A percentile compares a stretch with the other conserved stretches of the same genome.
phyloP scores from a whole-genome alignment of 2,113 vertebrate genomes.

The Elephantulus edwardii region DNA sequence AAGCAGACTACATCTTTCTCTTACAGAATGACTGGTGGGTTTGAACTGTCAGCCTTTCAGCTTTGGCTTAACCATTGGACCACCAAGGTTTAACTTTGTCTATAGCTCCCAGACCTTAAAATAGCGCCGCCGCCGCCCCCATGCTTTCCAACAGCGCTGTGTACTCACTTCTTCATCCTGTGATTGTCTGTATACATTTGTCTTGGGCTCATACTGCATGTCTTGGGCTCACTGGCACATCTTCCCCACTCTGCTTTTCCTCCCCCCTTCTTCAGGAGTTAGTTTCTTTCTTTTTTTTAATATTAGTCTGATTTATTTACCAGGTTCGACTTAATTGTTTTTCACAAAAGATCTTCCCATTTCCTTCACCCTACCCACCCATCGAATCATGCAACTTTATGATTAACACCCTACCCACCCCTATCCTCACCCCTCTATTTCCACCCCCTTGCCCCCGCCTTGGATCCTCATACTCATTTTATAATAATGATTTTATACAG shows the following conservation, averaged over 20 bases:
- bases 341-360: no score
- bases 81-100: background rate
- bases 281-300: no score
- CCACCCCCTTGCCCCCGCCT: no score
- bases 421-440: no score
- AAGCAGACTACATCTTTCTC: background rate
- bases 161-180: background rate
- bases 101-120: background rate
- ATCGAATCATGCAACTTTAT: no score
- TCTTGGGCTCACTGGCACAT: background rate
- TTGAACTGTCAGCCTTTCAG: no score
- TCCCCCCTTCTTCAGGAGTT: background rate
- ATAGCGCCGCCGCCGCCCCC: background rate
- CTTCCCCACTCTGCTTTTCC: background rate
- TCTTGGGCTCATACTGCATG: background rate
- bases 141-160: background rate
- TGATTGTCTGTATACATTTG: background rate
- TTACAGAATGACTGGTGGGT: background rate
- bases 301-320: no score
- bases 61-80: background rate
- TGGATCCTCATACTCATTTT: no score
- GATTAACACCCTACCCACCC: no score
- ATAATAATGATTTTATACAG: no score
- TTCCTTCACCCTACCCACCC: no score
- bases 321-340: no score